A percentile compares a stretch with the other conserved stretches of the same genome.
Evolutionary conservation across 2,797 vertebrate genomes (phyloP).

Genomic region (Macroramphosus scolopax): DNA sequence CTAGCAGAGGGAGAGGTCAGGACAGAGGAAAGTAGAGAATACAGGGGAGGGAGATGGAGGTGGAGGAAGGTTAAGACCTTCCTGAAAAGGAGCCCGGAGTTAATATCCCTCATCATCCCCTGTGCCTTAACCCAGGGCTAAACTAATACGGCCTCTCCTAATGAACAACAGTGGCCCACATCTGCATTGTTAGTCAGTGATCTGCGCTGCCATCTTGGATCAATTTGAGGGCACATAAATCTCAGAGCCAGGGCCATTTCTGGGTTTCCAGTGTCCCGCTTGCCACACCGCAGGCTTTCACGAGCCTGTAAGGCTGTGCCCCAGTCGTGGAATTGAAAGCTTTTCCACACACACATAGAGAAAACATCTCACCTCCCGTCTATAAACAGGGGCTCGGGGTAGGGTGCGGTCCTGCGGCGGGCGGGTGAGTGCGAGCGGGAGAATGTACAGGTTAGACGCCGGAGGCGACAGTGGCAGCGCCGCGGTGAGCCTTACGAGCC

Average conservation of each 20-base stretch:
- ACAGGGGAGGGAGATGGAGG: constrained; percentile 29
- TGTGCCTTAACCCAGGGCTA: constrained; percentile 63
- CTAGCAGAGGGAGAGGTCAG: constrained; percentile 46
- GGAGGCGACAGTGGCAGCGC: constrained; percentile 63
- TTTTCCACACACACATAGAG: constrained; percentile 33
- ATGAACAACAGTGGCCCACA: constrained; percentile 69
- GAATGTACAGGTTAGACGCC: constrained; percentile 58
- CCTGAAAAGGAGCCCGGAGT: constrained; percentile 64
- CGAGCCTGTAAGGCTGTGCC: constrained; percentile 44
- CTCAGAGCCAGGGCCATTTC: constrained; percentile 51
- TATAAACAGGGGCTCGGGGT: constrained; percentile 54
- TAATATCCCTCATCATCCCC: constrained; percentile 67
- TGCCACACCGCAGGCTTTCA: constrained; percentile 65
- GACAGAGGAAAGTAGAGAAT: constrained; percentile 33
- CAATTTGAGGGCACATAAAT: constrained; percentile 71
- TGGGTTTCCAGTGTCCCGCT: constrained; percentile 43
- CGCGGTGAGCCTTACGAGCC: constrained; percentile 64
- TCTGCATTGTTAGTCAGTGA: constrained; percentile 62
- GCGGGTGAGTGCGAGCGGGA: constrained; percentile 10
- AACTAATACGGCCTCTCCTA: constrained; percentile 65
- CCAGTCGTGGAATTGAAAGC: constrained; percentile 30
- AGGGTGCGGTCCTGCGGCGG: constrained; percentile 60
- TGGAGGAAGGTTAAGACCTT: constrained; percentile 58
- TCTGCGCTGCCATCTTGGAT: constrained; percentile 63
- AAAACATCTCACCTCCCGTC: constrained; percentile 47